These are phyloP conservation scores for Epizoanthus rinbou DNA, from an alignment of 92 coral and sea anemone genomes.

Conservation along the genomic window DNA sequence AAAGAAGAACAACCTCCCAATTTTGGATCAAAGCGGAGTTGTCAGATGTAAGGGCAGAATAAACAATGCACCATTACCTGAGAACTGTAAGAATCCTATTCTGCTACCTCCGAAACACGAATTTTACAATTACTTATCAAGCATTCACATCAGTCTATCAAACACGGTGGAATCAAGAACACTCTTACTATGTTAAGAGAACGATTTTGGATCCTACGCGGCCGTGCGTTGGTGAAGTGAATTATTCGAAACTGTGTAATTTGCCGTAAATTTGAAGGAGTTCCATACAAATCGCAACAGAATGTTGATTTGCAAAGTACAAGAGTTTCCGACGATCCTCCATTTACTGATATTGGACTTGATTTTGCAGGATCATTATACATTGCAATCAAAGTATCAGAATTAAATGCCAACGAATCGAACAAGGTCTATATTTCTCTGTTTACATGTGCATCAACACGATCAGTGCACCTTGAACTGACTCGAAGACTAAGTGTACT, in stretches of 20 bases:
- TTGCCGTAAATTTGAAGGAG: constrained; percentile 55
- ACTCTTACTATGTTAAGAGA: constrained; percentile 60
- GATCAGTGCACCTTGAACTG: constrained; percentile 64
- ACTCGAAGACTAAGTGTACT: constrained; percentile 44
- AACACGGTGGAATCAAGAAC: constrained; percentile 53
- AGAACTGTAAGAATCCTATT: constrained; percentile 52
- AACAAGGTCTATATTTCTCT: constrained; percentile 52
- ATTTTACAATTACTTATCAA: constrained; percentile 46
- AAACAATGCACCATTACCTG: constrained; percentile 48
- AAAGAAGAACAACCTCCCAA: constrained; percentile 58
- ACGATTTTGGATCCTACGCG: constrained; percentile 62
- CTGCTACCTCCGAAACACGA: constrained; percentile 55
- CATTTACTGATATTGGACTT: constrained; percentile 36
- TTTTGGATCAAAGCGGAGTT: constrained; percentile 55
- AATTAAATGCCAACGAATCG: constrained; percentile 25
- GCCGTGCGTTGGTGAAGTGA: constrained; percentile 54
- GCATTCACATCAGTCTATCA: constrained; percentile 48
- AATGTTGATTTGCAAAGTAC: constrained; percentile 47
- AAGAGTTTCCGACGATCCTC: constrained; percentile 49
- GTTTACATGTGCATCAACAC: constrained; percentile 52
- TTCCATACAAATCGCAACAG: constrained; percentile 40
- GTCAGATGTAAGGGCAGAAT: constrained; percentile 63
- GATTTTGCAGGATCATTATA: constrained; percentile 53
- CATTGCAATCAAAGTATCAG: constrained; percentile 15
- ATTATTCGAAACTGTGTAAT: constrained; percentile 54